Base-by-base conservation (phyloP, 2,888 invertebrate species). In the Drosophila melanosoma region DNA sequence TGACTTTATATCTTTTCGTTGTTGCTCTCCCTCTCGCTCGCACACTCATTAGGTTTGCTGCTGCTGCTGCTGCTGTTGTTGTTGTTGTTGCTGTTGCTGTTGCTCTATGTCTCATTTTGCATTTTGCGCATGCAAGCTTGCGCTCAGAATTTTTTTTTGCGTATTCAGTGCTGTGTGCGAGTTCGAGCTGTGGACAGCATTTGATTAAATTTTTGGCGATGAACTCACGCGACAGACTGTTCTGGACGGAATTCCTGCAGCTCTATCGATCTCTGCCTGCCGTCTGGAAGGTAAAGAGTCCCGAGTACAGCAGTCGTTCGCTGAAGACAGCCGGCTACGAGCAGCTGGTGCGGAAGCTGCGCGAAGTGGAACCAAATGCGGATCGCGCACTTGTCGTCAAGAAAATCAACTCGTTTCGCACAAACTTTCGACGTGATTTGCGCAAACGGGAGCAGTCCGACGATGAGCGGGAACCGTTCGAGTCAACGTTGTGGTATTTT, bases 71-170 rank as follows among this genome's bases (percentile, higher is more conserved):
- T 11, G n/a, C n/a, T 33, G 48, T 8, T 38, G 17, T 8, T 38
- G 17, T 17, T 17, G 12, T 3, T 45, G 20, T 7, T 12, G 23
- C 7, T 36, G 0, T 36, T 17, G 15, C 23, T 8, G 23, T 29
- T 48, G 15, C 26, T 54, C 60, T 33, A 36, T 54, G 23, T n/a
- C 26, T 49, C 53, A 45, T 48, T 62, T 60, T 69, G 51, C 57
- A 67, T 77, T 66, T 81, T 81, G 83, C 83, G 83, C 81, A 81
- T 83, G 75, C 83, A 81, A 83, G 78, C 72, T 81, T 81, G 83
- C 45, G 69, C 83, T 74, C 48, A 51, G 79, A 74, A 33, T 23
- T 42, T 52, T 3, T 48, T 60, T 29, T 17, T 33, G 26, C 29
- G 38, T 40, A 20, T 48, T 79, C 49, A 77, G 81, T 83, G 67